Percentiles rank a stretch among this genome's conserved stretches.
Conservation (phyloP, 1,140 invertebrate species). For the Lepidurus packardi region DNA sequence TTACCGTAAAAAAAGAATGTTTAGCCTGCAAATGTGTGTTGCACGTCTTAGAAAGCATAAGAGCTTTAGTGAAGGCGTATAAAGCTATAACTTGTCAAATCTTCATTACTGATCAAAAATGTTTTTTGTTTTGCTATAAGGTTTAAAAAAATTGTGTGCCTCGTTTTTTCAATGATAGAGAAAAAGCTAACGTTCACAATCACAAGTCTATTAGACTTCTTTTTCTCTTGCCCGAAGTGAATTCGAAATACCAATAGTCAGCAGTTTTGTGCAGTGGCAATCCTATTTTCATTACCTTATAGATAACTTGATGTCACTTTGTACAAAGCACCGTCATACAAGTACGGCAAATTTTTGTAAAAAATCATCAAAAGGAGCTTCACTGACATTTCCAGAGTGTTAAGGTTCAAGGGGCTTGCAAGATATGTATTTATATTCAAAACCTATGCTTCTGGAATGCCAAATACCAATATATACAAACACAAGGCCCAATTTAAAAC, state of each 20-base stretch:
- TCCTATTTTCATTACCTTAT: neutral
- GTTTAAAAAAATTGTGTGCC: too few relatives aligned
- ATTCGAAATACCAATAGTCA: neutral
- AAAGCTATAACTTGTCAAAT: neutral
- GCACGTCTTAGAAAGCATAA: neutral
- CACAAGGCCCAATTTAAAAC: neutral
- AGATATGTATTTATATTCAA: neutral
- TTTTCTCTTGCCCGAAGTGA: neutral
- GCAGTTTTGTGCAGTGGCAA: constrained; percentile 6
- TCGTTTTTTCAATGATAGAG: too few relatives aligned
- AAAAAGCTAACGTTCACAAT: neutral
- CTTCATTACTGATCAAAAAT: too few relatives aligned
- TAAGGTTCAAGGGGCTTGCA: neutral
- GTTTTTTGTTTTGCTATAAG: too few relatives aligned
- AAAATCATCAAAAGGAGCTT: neutral
- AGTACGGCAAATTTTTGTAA: constrained; percentile 22
- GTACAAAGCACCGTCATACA: constrained; percentile 21
- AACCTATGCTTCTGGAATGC: constrained; percentile 16
- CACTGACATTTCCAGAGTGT: neutral
- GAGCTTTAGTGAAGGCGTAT: constrained; percentile 5
- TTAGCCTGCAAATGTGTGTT: neutral
- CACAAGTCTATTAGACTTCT: neutral
- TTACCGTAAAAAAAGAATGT: too few relatives aligned
- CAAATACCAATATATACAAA: neutral
- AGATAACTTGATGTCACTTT: neutral